Evolutionary conservation across 1,140 invertebrate genomes (phyloP).

Genomic region (Scylla paramamosain): DNA sequence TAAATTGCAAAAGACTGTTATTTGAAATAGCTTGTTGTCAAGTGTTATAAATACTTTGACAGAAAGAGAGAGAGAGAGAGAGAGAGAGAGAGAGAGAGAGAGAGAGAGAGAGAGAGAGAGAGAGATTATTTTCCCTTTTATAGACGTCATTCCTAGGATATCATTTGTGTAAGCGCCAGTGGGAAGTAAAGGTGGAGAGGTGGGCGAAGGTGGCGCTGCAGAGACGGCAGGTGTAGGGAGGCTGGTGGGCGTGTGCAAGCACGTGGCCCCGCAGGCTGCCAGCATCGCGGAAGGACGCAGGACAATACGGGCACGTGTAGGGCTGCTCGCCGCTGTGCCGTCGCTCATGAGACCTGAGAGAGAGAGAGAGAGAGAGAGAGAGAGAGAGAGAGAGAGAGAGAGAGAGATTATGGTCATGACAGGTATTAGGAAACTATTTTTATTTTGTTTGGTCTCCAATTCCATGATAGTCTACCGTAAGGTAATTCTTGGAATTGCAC

Average conservation of each 20-base stretch:
- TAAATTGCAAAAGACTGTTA: too few species aligned
- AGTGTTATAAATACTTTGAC: too few species aligned
- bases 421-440: too few species aligned
- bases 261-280: conserved; percentile 34
- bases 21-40: too few species aligned
- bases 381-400: neutral
- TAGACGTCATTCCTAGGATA: neutral
- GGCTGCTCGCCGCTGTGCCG: conserved; percentile 44
- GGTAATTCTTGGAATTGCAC: too few species aligned
- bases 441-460: too few species aligned
- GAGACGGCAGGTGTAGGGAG: conserved; percentile 45
- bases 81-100: too few species aligned
- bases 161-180: conserved; percentile 42
- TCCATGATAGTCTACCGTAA: too few species aligned
- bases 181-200: conserved; percentile 49
- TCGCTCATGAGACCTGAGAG: conserved; percentile 49
- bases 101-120: too few species aligned
- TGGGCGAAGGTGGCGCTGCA: conserved; percentile 43
- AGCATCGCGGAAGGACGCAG: neutral
- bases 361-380: neutral
- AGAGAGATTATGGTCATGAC: too few species aligned
- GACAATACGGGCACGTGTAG: conserved; percentile 47
- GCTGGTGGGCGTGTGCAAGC: neutral
- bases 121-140: too few species aligned
- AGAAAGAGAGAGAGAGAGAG: too few species aligned